phyloP scores from a whole-genome alignment of 2,797 vertebrate species.

The Chelon labrosus region DNA sequence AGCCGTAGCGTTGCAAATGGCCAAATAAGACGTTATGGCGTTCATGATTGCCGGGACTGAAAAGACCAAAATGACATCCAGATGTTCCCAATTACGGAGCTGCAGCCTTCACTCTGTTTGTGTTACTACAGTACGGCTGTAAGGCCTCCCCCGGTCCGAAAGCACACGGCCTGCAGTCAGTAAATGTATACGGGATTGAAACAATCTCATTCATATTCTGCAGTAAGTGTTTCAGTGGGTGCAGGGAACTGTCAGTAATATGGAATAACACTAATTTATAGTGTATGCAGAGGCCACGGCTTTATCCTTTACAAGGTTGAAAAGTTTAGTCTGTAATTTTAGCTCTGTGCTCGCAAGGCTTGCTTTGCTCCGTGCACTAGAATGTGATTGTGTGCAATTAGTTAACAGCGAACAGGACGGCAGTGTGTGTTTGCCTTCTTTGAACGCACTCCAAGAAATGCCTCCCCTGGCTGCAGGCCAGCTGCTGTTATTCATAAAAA shows the following conservation, averaged over 20 bases:
- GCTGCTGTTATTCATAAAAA: constrained; percentile 39
- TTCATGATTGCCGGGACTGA: constrained; percentile 52
- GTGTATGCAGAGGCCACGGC: constrained; percentile 15
- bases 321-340: constrained; percentile 26
- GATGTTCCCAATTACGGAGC: constrained; percentile 72
- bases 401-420: constrained; percentile 1
- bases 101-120: constrained; percentile 61
- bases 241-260: constrained; percentile 32
- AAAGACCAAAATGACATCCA: constrained; percentile 70
- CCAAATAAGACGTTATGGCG: constrained; percentile 54
- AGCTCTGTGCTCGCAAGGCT: constrained; percentile 7
- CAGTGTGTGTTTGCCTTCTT: constrained; percentile 18
- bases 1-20: constrained; percentile 21
- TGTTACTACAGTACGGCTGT: constrained; percentile 56
- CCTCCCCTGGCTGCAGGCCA: constrained; percentile 39
- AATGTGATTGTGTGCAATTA: constrained; percentile 31
- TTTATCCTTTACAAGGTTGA: constrained; percentile 34
- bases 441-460: constrained; percentile 19
- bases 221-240: constrained; percentile 29
- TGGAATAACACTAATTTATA: constrained; percentile 29
- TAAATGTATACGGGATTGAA: constrained; percentile 49
- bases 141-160: constrained; percentile 41
- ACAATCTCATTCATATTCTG: constrained; percentile 38
- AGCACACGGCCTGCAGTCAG: constrained; percentile 41
- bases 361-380: not conserved